Conservation (phyloP, 2,113 vertebrate genomes). For the Jaculus jaculus region DNA sequence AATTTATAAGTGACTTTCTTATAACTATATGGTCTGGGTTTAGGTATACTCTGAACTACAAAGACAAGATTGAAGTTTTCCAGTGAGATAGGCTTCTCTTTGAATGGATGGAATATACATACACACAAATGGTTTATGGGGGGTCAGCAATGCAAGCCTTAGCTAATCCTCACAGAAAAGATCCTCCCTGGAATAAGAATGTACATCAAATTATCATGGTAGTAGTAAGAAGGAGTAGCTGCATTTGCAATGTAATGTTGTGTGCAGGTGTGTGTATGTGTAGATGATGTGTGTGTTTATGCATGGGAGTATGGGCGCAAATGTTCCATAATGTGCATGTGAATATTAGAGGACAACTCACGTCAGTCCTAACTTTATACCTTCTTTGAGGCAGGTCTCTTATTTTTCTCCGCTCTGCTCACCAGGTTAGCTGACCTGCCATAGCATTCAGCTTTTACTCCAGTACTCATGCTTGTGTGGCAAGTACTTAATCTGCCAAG, state of each 20-base stretch:
- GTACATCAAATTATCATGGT: not conserved
- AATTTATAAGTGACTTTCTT: not conserved
- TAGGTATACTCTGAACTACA: not conserved
- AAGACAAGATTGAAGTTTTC: not conserved
- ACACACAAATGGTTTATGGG: not conserved
- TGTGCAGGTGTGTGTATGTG: too few species aligned
- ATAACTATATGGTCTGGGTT: not conserved
- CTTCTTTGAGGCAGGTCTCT: too few species aligned
- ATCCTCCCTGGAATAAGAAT: not conserved
- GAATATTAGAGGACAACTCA: too few species aligned
- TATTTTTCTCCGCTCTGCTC: too few species aligned
- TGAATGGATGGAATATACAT: not conserved
- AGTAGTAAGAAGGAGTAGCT: too few species aligned
- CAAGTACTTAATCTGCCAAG: not conserved
- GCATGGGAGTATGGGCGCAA: too few species aligned
- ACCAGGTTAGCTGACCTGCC: too few species aligned
- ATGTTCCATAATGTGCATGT: too few species aligned
- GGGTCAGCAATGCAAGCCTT: not conserved
- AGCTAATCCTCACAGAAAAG: not conserved
- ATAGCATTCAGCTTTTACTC: too few species aligned
- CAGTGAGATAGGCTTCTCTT: not conserved
- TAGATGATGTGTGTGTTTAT: too few species aligned
- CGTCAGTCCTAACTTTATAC: too few species aligned
- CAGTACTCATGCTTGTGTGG: not conserved
- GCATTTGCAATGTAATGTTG: too few species aligned